Percentiles rank a stretch among this genome's conserved stretches.
Conservation (phyloP, 1,140 invertebrate genomes). For the Caenorhabditis elegans region DNA sequence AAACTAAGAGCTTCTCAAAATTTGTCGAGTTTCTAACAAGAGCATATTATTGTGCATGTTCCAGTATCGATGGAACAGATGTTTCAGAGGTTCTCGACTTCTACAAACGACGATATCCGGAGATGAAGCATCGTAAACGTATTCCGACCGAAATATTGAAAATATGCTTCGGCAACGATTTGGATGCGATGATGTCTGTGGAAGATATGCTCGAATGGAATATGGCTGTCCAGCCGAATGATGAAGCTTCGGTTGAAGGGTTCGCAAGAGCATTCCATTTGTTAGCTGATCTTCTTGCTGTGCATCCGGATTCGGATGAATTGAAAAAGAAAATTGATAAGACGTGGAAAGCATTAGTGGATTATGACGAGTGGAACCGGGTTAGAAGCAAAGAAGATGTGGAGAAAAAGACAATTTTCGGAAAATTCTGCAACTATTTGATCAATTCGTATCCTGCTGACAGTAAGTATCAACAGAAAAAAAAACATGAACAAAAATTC, state of each 20-base stretch:
- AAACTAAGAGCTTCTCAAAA: not conserved
- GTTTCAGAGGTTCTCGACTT: not conserved
- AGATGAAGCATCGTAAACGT: not conserved
- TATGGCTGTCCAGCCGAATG: not conserved
- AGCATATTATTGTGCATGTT: not conserved
- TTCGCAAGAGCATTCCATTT: not conserved
- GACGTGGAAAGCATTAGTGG: not conserved
- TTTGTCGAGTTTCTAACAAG: not conserved
- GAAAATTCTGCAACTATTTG: not conserved
- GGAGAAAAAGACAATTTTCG: constrained; percentile 6
- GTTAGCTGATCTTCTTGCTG: not conserved
- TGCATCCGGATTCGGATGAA: not conserved
- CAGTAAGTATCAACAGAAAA: not conserved
- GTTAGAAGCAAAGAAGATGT: not conserved
- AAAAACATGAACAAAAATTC: too few species aligned
- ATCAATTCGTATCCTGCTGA: not conserved
- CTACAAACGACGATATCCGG: not conserved
- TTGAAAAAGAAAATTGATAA: not conserved
- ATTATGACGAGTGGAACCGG: not conserved
- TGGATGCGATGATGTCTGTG: constrained; percentile 11
- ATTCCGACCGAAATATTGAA: not conserved
- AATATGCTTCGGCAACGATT: not conserved
- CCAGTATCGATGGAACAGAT: not conserved
- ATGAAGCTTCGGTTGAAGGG: not conserved
- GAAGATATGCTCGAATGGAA: constrained; percentile 26